These are phyloP conservation scores for Panzeria rudis DNA, from an alignment of 2,888 invertebrate species.

Conservation along the genomic window DNA sequence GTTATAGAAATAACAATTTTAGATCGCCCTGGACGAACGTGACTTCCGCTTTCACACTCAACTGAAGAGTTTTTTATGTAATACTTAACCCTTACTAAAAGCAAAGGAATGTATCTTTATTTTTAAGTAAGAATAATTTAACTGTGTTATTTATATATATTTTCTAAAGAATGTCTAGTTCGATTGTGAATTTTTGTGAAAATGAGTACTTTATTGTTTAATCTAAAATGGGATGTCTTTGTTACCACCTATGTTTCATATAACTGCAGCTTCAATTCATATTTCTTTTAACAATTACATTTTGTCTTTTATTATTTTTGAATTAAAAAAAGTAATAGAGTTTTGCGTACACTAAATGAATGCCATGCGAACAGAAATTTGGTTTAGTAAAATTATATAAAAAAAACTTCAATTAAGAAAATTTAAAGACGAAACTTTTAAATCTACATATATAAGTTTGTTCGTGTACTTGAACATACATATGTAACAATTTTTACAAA, in stretches of 20 bases:
- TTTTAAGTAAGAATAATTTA: constrained; percentile 47
- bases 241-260: neutral
- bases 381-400: too few relatives aligned
- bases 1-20: constrained; percentile 96
- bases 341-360: too few relatives aligned
- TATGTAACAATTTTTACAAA: too few relatives aligned
- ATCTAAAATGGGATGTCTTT: neutral
- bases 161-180: constrained; percentile 24
- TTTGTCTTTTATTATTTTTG: neutral
- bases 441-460: too few relatives aligned
- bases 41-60: constrained; percentile 91
- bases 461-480: too few relatives aligned
- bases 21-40: constrained; percentile 92
- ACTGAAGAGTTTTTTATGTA: constrained; percentile 92
- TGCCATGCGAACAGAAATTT: too few relatives aligned
- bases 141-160: constrained; percentile 36
- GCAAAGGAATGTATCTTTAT: constrained; percentile 36
- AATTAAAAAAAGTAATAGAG: neutral
- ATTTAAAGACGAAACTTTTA: too few relatives aligned
- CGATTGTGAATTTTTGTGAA: neutral
- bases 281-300: neutral
- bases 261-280: neutral
- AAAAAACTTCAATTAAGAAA: too few relatives aligned
- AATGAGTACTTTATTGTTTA: neutral
- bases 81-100: constrained; percentile 76